Evolutionary conservation across 2,113 vertebrate species (phyloP).

Genomic region (Nicator chloris): DNA sequence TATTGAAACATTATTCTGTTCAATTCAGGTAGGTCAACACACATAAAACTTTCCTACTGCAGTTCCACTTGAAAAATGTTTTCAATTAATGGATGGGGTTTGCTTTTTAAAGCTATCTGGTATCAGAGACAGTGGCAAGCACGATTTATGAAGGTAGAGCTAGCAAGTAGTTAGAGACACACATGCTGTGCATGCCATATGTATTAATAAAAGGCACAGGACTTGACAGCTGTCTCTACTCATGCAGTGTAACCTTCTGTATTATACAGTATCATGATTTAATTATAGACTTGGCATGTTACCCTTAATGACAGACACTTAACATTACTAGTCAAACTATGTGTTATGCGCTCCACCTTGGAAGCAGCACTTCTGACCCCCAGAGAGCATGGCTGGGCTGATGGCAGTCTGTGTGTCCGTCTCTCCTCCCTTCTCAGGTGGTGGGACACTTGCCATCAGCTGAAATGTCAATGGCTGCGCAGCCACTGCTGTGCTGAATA

Average conservation of each 20-base stretch:
- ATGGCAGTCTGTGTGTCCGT: neutral
- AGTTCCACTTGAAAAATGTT: neutral
- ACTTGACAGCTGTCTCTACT: slow-evolving; percentile 58
- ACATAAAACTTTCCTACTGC: neutral
- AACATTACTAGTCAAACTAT: slow-evolving; percentile 47
- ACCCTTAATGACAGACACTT: slow-evolving; percentile 59
- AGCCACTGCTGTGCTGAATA: neutral
- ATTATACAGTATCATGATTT: slow-evolving; percentile 67
- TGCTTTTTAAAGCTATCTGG: slow-evolving; percentile 1
- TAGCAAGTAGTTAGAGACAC: slow-evolving; percentile 39
- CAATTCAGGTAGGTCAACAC: neutral
- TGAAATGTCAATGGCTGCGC: neutral
- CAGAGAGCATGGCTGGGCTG: neutral
- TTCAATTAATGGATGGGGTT: neutral
- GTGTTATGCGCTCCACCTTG: slow-evolving; percentile 51
- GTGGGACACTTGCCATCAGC: neutral
- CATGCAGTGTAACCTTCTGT: slow-evolving; percentile 53
- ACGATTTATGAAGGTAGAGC: slow-evolving; percentile 44
- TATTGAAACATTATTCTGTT: neutral
- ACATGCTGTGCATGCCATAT: slow-evolving; percentile 52
- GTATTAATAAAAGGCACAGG: slow-evolving; percentile 60
- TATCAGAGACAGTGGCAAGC: slow-evolving; percentile 4
- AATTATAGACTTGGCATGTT: slow-evolving; percentile 64
- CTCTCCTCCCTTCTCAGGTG: neutral
- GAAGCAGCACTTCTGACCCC: slow-evolving; percentile 49